A percentile compares a stretch with the other conserved stretches of the same genome.
These are phyloP conservation scores for Leucoma salicis DNA, from an alignment of 2,888 invertebrate genomes.

Conservation along the genomic window DNA sequence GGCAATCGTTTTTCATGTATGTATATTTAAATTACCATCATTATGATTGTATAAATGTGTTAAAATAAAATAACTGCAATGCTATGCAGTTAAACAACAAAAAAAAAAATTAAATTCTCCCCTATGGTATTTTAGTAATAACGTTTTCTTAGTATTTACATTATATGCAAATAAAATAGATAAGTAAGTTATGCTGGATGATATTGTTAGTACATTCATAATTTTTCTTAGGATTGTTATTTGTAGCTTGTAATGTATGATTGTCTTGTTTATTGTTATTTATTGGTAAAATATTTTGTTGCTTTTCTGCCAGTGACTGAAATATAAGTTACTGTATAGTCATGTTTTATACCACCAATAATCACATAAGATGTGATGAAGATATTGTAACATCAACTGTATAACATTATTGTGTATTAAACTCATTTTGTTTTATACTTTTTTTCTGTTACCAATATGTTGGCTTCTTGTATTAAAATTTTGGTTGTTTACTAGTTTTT, in stretches of 20 bases:
- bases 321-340: background rate
- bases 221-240: constrained; percentile 7
- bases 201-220: background rate
- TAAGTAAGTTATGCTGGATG: background rate
- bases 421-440: constrained; percentile 18
- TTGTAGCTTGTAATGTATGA: constrained; percentile 5
- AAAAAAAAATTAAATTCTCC: background rate
- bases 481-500: constrained; percentile 28
- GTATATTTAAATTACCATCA: too few species aligned
- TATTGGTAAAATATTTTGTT: constrained; percentile 25
- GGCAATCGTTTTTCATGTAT: too few species aligned
- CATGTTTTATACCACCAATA: constrained; percentile 14
- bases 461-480: constrained; percentile 34
- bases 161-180: background rate
- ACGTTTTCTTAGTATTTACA: background rate
- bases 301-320: constrained; percentile 11
- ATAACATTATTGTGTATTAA: constrained; percentile 17
- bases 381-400: constrained; percentile 15
- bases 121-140: background rate
- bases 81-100: too few species aligned
- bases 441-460: constrained; percentile 27
- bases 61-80: too few species aligned
- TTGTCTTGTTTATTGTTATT: constrained; percentile 21
- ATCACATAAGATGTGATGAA: constrained; percentile 28
- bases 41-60: too few species aligned